Conservation (phyloP, 2,113 vertebrate species). For the Paradoxurus hermaphroditus region DNA sequence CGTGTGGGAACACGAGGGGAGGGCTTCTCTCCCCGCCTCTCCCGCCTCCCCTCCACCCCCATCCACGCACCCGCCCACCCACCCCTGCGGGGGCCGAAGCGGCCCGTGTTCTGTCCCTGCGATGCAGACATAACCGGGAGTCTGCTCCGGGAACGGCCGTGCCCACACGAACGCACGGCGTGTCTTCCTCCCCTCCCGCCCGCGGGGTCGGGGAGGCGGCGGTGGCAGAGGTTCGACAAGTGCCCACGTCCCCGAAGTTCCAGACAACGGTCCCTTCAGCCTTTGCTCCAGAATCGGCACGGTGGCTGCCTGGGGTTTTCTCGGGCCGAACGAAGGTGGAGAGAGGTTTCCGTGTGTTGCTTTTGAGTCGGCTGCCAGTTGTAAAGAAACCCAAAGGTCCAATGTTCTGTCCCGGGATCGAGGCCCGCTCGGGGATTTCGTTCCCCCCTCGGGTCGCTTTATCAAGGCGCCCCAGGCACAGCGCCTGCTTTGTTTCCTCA, state of each 20-base stretch:
- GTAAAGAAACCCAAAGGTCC: constrained; percentile 49
- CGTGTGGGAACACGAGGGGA: background rate
- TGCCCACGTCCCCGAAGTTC: background rate
- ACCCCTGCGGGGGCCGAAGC: fast-evolving
- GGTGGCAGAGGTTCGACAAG: background rate
- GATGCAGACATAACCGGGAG: fast-evolving
- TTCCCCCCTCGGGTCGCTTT: background rate
- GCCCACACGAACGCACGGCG: fast-evolving
- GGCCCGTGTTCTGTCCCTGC: fast-evolving
- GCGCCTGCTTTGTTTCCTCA: constrained; percentile 59
- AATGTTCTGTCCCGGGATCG: constrained; percentile 18
- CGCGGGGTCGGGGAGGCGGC: fast-evolving
- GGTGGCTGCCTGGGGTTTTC: background rate
- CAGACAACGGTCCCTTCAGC: constrained; percentile 51
- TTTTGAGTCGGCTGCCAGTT: background rate
- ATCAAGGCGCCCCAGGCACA: background rate
- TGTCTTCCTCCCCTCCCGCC: fast-evolving
- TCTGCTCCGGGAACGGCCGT: background rate
- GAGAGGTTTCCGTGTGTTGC: constrained; percentile 13
- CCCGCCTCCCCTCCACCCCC: fast-evolving
- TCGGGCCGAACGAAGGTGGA: background rate
- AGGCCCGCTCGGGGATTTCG: background rate
- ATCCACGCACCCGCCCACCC: fast-evolving
- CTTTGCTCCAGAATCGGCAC: background rate
- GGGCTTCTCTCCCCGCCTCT: background rate